phyloP scores from a whole-genome alignment of 2,113 vertebrate species.

The Eupsittula cactorum region DNA sequence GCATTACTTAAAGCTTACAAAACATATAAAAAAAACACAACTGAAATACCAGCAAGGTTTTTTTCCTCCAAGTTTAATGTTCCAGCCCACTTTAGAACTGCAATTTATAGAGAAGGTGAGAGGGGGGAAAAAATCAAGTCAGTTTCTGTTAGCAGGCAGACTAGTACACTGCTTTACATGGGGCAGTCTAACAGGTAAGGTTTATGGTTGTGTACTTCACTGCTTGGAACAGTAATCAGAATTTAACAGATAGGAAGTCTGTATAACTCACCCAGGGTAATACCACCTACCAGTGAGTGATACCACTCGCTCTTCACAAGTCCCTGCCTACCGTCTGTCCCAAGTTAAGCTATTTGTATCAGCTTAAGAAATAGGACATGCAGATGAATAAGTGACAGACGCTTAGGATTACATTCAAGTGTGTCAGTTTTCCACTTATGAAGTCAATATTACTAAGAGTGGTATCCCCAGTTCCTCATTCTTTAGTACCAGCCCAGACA shows the following conservation, averaged over 20 bases:
- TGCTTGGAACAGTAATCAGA: neutral
- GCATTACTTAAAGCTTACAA: neutral
- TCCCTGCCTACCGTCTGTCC: neutral
- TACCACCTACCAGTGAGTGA: neutral
- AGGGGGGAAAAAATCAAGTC: neutral
- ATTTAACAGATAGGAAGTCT: neutral
- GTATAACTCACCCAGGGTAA: neutral
- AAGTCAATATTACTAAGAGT: neutral
- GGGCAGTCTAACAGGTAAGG: neutral
- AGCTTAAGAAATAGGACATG: neutral
- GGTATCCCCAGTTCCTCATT: constrained; percentile 21
- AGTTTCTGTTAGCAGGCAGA: neutral
- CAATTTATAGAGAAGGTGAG: neutral
- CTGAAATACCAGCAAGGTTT: neutral
- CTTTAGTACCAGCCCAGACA: neutral
- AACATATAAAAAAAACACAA: fast-evolving
- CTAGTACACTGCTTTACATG: neutral
- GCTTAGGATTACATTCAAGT: neutral
- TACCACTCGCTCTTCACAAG: neutral
- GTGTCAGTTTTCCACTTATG: neutral
- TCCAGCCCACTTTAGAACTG: neutral
- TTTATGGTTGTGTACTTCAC: neutral
- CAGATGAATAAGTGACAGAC: neutral
- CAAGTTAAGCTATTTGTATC: neutral
- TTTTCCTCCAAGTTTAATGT: neutral